phyloP scores from a whole-genome alignment of 2,113 vertebrate genomes.

The Triplophysa tibetana region DNA sequence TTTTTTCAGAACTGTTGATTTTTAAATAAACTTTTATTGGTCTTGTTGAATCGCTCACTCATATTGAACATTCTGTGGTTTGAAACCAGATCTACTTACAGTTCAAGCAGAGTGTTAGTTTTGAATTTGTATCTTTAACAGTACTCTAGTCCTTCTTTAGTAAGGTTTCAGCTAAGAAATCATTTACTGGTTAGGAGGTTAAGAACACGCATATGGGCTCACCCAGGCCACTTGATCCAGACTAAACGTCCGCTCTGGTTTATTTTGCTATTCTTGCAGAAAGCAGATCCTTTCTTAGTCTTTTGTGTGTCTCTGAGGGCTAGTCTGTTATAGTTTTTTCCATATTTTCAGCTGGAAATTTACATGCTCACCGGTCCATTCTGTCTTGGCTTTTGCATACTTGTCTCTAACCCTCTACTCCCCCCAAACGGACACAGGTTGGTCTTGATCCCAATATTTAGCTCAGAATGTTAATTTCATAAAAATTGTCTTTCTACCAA shows the following conservation, averaged over 20 bases:
- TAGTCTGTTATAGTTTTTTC: background rate
- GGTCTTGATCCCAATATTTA: slow-evolving; percentile 61
- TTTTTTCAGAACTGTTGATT: background rate
- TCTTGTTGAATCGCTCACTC: background rate
- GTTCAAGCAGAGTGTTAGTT: background rate
- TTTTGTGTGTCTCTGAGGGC: background rate
- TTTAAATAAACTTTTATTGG: background rate
- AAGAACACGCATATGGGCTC: background rate
- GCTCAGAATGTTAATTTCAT: slow-evolving; percentile 61
- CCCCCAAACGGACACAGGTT: slow-evolving; percentile 34
- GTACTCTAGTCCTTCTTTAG: background rate
- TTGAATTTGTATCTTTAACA: background rate
- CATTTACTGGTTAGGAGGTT: background rate
- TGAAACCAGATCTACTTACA: background rate
- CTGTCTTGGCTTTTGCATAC: background rate
- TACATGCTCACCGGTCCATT: background rate
- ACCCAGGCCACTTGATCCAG: slow-evolving; percentile 20
- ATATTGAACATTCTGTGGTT: background rate
- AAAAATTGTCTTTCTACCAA: slow-evolving; percentile 62
- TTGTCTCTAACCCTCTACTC: background rate
- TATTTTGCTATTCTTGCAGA: background rate
- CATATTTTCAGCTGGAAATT: background rate
- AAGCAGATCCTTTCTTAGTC: slow-evolving; percentile 1
- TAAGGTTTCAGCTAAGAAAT: background rate
- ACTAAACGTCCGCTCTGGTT: slow-evolving; percentile 14